Conservation (phyloP, 2,888 invertebrate species). For the Leptinotarsa haldemani region DNA sequence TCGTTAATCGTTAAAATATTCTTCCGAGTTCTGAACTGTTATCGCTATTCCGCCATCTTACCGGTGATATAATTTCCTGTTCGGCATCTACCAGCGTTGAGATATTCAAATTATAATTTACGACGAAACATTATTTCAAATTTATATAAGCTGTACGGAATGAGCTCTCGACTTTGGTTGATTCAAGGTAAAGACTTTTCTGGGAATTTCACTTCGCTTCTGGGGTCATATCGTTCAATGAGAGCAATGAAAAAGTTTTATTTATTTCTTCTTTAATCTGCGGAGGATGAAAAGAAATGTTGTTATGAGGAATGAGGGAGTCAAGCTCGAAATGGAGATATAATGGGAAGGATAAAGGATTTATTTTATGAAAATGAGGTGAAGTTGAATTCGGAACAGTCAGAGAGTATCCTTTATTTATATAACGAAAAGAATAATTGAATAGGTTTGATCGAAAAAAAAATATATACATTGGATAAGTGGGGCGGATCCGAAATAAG, state of each 20-base stretch:
- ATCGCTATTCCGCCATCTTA: conserved; percentile 51
- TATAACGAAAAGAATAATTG: no score
- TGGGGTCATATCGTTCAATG: background rate
- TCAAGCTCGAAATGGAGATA: background rate
- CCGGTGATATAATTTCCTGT: conserved; percentile 56
- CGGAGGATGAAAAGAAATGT: background rate
- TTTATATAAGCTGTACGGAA: conserved; percentile 42
- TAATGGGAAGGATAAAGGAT: background rate
- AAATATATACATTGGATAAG: no score
- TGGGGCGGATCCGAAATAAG: no score
- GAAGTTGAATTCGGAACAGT: no score
- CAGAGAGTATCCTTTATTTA: no score
- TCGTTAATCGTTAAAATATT: conserved; percentile 54
- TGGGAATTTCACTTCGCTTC: conserved; percentile 19
- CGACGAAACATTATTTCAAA: conserved; percentile 42
- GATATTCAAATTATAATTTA: conserved; percentile 46
- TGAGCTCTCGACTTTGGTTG: conserved; percentile 37
- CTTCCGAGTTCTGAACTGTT: conserved; percentile 49
- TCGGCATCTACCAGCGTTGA: conserved; percentile 41
- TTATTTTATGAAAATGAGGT: no score
- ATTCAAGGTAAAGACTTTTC: conserved; percentile 32
- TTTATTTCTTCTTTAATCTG: background rate
- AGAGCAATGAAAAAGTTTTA: background rate
- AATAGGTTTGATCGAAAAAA: no score
- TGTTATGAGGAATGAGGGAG: background rate